Evolutionary conservation across 2,888 invertebrate species (phyloP).

Genomic region (Platypus cylindrus): DNA sequence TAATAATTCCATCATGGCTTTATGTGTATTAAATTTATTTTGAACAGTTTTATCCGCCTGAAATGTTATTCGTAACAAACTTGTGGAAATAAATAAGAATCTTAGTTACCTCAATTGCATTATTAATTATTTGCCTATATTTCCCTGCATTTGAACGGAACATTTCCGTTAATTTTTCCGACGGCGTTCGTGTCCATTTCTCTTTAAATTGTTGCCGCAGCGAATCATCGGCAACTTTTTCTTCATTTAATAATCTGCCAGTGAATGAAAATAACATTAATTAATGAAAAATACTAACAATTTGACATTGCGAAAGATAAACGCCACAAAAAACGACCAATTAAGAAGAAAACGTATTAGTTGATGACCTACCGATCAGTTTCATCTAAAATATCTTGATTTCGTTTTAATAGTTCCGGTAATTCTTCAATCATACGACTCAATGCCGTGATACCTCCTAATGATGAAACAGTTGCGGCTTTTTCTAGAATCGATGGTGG

Average conservation of each 20-base stretch:
- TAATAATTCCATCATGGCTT: constrained; percentile 67
- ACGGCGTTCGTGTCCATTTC: constrained; percentile 83
- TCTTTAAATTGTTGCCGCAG: constrained; percentile 83
- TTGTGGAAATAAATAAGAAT: background rate
- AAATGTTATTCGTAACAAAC: constrained; percentile 5
- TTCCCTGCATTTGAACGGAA: constrained; percentile 81
- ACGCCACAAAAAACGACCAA: no score
- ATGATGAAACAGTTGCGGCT: constrained; percentile 59
- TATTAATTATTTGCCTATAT: constrained; percentile 85
- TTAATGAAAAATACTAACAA: no score
- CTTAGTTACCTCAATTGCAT: constrained; percentile 51
- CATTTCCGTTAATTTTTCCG: constrained; percentile 77
- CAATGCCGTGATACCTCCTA: constrained; percentile 66
- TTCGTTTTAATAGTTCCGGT: constrained; percentile 81
- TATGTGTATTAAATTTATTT: constrained; percentile 72
- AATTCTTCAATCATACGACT: constrained; percentile 68
- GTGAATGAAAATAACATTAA: no score
- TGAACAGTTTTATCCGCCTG: constrained; percentile 69
- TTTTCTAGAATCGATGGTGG: constrained; percentile 85
- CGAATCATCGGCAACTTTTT: constrained; percentile 79
- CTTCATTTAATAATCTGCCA: constrained; percentile 77
- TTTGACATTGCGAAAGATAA: no score
- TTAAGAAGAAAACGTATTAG: background rate
- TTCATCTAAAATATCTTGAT: constrained; percentile 91
- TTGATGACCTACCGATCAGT: constrained; percentile 14